Base-by-base conservation (phyloP, 2,888 invertebrate species). In the Scelioninae gen. 2 region DNA sequence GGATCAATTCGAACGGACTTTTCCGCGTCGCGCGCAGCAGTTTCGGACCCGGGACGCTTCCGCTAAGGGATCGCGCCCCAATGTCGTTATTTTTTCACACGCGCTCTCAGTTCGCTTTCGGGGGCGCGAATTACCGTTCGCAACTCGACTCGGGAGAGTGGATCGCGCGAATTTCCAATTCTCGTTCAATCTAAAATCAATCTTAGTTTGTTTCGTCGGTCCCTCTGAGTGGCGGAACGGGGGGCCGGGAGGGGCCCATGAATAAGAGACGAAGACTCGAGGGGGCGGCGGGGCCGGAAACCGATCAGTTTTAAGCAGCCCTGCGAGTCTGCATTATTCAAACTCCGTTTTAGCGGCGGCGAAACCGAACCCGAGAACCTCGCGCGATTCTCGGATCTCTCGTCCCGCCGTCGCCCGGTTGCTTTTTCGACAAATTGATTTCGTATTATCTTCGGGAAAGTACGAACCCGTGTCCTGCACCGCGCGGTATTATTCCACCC, bases 101-200 rank as follows among this genome's bases (percentile, higher is more conserved):
- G 11, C 18, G n/a, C 25, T 43, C 45, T 37, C 48, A 31, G 39
- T 10, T 37, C 52, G 37, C 64, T 74, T 73, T 67, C 68, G 39
- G 35, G 19, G 50, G 55, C n/a, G n/a, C n/a, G n/a, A n/a, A n/a
- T n/a, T n/a, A n/a, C n/a, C 69, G 63, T 69, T 73, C 73, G 72
- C 60, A 68, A 58, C 72, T 53, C 67, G 45, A 68, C 63, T 55
- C 64, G 65, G 43, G 57, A 53, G 69, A 72, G 73, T 63, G 52
- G 60, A 74, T 70, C 50, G 75, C 74, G 73, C 67, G 76, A 81
- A 83, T 83, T 83, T 80, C 82, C 82, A 83, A 85, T 84, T 84
- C 81, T 80, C 81, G 81, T 76, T 81, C 84, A 84, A 85, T 85
- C 83, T 83, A 84, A 84, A 85, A 85, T 85, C 85, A 85, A 85